A percentile compares a stretch with the other conserved stretches of the same genome.
These are phyloP conservation scores for Augiades crinisus DNA, from an alignment of 2,888 invertebrate genomes.

Conservation along the genomic window DNA sequence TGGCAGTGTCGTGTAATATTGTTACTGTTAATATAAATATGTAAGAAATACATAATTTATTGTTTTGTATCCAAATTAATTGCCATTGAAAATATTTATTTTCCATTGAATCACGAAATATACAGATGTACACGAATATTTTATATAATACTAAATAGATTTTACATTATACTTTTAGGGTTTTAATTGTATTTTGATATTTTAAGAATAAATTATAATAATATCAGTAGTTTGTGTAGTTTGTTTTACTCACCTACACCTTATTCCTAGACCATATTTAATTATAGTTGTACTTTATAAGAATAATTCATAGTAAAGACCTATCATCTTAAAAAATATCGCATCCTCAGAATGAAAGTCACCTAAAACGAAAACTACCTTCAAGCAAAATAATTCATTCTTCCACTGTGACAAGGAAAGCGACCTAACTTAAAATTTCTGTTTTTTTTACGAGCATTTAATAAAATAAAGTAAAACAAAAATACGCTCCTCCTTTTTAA, in stretches of 20 bases:
- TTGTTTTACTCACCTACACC: slow-evolving; percentile 26
- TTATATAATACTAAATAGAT: slow-evolving; percentile 31
- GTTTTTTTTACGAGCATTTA: no score
- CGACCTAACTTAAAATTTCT: no score
- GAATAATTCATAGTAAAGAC: background rate
- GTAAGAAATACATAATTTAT: slow-evolving; percentile 2
- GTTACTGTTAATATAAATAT: no score
- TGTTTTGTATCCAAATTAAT: background rate
- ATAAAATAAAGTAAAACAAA: no score
- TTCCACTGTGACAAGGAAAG: no score
- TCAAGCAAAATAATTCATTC: no score
- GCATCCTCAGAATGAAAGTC: no score
- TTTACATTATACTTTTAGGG: slow-evolving; percentile 39
- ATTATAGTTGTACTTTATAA: no score
- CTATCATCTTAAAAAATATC: no score
- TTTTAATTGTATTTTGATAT: slow-evolving; percentile 45
- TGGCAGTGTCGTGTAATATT: no score
- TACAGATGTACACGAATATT: slow-evolving; percentile 22
- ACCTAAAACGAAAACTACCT: no score
- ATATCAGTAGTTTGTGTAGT: slow-evolving; percentile 35
- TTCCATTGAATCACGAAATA: slow-evolving; percentile 19
- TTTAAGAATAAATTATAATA: slow-evolving; percentile 44
- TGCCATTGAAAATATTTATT: slow-evolving; percentile 7
- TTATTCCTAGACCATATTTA: background rate
- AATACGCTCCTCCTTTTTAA: no score